Base-by-base conservation (phyloP, 2,888 invertebrate genomes). In the Meghimatium bilineatum region DNA sequence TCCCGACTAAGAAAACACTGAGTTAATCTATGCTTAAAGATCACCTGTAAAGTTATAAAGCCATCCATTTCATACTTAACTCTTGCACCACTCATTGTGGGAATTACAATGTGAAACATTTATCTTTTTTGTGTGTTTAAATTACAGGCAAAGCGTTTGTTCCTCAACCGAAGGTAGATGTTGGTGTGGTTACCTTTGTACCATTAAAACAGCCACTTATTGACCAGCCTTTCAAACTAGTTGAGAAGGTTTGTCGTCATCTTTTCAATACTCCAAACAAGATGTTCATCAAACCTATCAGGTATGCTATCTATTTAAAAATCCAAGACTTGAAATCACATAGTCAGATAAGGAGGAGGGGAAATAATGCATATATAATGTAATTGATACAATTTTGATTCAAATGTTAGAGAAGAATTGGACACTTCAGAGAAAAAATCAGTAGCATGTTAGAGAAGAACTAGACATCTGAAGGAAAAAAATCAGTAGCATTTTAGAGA, bases 121-220 rank as follows among this genome's bases (percentile, higher is more conserved):
- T 44, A 44, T 44, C 60, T 60, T 80, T 14, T 79, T 44, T 66
- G n/a, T n/a, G n/a, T n/a, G 77, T 72, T 52, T 32, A 10, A 44
- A n/a, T 88, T 90, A n/a, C 88, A 95, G 95, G 95, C 1, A 95
- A 94, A 88, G 96, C 97, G 0, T 99, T 99, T 94, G 95, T 98
- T 52, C 99, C 99, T 0, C 96, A 96, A 91, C 99, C 99, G 0
- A 96, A 99, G 86, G 99, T 99, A 10, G 98, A 99, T 95, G 99
- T 99, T 0, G 98, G 97, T 29, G 97, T 99, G 0, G 98, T 99
- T 0, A 96, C 96, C 76, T 95, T 99, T 76, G 95, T 96, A 29
- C 99, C 99, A 0, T 93, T 96, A 17, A 95, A 95, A 88, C 93
- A 95, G 75, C 98, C 99, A 0, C 94, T 95, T 36, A 96, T 97